These are phyloP conservation scores for Rousettus madagascariensis DNA, from an alignment of 2,797 vertebrate species.

Conservation along the genomic window DNA sequence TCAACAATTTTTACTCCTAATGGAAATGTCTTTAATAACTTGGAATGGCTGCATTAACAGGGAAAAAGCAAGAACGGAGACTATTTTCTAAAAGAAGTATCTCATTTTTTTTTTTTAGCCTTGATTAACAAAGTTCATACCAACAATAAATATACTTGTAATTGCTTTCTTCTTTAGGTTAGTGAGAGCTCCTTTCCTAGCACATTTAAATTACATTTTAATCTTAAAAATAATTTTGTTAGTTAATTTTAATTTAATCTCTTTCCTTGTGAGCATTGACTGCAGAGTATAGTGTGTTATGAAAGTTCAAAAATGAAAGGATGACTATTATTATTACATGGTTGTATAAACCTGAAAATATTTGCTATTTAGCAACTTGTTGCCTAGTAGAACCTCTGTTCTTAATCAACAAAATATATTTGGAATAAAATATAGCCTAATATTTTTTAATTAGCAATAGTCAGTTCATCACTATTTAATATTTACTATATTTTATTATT, in stretches of 20 bases:
- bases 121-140: not conserved
- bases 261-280: not conserved
- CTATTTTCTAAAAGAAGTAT: not conserved
- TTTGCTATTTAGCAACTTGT: not conserved
- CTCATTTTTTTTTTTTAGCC: not conserved
- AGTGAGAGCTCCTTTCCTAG: not conserved
- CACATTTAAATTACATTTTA: not conserved
- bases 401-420: conserved; percentile 60
- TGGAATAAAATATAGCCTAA: conserved; percentile 57
- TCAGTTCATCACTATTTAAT: conserved; percentile 72
- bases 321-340: not conserved
- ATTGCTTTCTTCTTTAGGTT: not conserved
- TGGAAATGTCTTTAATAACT: conserved; percentile 36
- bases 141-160: not conserved
- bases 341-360: not conserved
- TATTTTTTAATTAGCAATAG: conserved; percentile 42
- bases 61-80: not conserved
- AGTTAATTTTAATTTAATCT: not conserved
- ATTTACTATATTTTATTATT: conserved; percentile 44
- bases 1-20: conserved; percentile 47
- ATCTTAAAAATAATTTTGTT: not conserved
- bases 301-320: not conserved
- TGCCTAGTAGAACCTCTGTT: conserved; percentile 35
- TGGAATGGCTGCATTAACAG: not conserved
- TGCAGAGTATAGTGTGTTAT: not conserved